Conservation (phyloP, 2,113 vertebrate species). For the Pavo muticus region DNA sequence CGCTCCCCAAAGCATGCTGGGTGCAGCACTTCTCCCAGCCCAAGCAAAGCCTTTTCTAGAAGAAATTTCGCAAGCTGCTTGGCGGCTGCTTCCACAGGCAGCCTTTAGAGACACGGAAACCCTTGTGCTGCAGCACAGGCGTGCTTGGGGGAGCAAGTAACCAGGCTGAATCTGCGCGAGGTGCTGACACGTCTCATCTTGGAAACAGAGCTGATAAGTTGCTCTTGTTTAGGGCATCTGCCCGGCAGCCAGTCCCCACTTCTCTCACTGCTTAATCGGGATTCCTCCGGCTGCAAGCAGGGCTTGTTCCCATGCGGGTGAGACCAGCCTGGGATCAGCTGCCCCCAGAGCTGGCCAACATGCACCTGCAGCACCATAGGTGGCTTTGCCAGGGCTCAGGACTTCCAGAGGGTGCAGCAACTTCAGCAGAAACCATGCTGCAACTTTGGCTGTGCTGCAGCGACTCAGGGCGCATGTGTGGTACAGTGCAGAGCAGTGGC, state of each 20-base stretch:
- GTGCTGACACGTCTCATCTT: slow-evolving; percentile 54
- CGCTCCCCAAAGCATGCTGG: not conserved
- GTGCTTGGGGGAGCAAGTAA: not conserved
- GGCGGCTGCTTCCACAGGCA: not conserved
- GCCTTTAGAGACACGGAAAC: not conserved
- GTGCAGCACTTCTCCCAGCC: not conserved
- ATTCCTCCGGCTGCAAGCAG: not conserved
- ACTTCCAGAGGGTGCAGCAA: not conserved
- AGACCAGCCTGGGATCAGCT: not conserved
- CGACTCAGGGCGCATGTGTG: rapidly evolving
- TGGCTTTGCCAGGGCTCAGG: not conserved
- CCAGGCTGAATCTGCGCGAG: not conserved
- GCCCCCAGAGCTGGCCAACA: not conserved
- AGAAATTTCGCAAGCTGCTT: not conserved
- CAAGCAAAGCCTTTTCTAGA: not conserved
- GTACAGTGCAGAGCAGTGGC: rapidly evolving
- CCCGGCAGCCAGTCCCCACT: slow-evolving; percentile 42
- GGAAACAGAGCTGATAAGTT: slow-evolving; percentile 52
- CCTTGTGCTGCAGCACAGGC: not conserved
- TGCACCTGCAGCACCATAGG: not conserved
- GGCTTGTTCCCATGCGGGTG: not conserved
- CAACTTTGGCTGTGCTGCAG: not conserved
- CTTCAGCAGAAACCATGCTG: not conserved
- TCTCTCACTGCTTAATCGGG: slow-evolving; percentile 23
- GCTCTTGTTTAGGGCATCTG: slow-evolving; percentile 57